phyloP scores from a whole-genome alignment of 2,113 vertebrate genomes.

The Ammodramus savannarum region DNA sequence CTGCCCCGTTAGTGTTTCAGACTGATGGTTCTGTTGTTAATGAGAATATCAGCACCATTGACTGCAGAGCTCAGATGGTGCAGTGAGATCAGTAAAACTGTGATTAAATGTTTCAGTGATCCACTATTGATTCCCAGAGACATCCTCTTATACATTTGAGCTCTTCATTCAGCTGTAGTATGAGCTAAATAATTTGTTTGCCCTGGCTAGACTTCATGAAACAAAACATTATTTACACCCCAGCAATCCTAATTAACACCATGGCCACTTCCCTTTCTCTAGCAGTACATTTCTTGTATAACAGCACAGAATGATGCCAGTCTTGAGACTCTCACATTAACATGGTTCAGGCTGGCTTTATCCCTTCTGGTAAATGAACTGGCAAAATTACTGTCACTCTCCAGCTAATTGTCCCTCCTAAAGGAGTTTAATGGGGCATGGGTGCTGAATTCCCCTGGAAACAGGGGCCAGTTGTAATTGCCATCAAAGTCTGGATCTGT shows the following conservation, averaged over 20 bases:
- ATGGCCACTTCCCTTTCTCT: rapidly evolving
- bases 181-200: not conserved
- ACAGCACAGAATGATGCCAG: not conserved
- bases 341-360: not conserved
- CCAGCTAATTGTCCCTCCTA: constrained; percentile 13
- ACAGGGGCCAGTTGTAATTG: not conserved
- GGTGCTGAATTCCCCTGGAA: not conserved
- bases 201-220: not conserved
- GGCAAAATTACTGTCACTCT: constrained; percentile 5
- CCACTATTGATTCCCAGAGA: not conserved
- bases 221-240: not conserved
- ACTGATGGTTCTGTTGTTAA: not conserved
- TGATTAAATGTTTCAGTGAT: constrained; percentile 34
- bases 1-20: not conserved
- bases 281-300: not conserved
- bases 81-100: not conserved
- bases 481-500: not conserved
- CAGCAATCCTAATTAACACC: not conserved
- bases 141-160: not conserved
- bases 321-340: not conserved
- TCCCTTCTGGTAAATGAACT: constrained; percentile 20
- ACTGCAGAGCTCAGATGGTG: not conserved
- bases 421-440: not conserved
- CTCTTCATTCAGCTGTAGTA: not conserved
- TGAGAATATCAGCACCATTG: not conserved